These are phyloP conservation scores for Drosophila parabipectinata DNA, from an alignment of 1,140 invertebrate genomes.

Conservation along the genomic window DNA sequence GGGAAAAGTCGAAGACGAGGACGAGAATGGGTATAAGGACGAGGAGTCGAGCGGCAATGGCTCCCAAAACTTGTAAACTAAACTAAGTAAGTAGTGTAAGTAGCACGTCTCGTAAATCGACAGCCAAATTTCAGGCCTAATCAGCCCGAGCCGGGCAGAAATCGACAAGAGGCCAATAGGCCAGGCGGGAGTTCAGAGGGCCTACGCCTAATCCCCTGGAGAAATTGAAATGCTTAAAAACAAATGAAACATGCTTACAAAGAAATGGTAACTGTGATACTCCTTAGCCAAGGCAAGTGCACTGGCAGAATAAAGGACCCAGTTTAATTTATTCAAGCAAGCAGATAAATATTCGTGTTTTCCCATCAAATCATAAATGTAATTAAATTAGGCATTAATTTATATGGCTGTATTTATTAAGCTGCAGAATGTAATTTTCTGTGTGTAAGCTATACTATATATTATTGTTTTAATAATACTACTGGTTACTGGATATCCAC, in stretches of 20 bases:
- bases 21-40: not conserved
- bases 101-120: slow-evolving; percentile 60
- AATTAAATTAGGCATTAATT: too few relatives aligned
- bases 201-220: slow-evolving; percentile 51
- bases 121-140: slow-evolving; percentile 64
- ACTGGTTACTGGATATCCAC: not conserved
- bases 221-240: slow-evolving; percentile 78
- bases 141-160: slow-evolving; percentile 50
- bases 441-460: not conserved
- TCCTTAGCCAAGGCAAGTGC: not conserved
- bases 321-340: too few relatives aligned
- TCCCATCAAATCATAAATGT: too few relatives aligned
- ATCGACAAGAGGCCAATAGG: slow-evolving; percentile 43
- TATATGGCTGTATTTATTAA: too few relatives aligned
- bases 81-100: slow-evolving; percentile 58
- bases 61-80: slow-evolving; percentile 36
- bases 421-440: not conserved
- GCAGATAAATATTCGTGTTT: too few relatives aligned
- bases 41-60: not conserved
- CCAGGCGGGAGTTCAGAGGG: slow-evolving; percentile 15
- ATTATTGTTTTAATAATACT: slow-evolving; percentile 19
- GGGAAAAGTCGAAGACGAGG: not conserved
- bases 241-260: slow-evolving; percentile 62
- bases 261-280: slow-evolving; percentile 13
- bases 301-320: not conserved